phyloP scores from a whole-genome alignment of 2,113 vertebrate species.

The Heterocephalus glaber region DNA sequence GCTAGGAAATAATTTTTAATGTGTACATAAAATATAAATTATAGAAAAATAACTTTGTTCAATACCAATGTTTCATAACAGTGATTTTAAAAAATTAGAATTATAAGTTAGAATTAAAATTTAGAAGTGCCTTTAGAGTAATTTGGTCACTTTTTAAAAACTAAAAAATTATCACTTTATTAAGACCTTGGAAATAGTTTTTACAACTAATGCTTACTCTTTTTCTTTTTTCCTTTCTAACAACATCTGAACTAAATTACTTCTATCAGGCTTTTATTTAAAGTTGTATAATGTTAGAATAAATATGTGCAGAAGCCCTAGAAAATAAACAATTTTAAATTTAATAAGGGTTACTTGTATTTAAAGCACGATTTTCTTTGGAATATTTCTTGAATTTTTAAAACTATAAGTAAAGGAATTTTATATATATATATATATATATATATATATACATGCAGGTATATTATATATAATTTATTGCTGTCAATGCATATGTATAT shows the following conservation, averaged over 20 bases:
- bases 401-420: not conserved
- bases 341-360: not conserved
- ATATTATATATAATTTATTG: not conserved
- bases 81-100: not conserved
- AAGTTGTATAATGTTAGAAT: not conserved
- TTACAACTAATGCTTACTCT: not conserved
- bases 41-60: not conserved
- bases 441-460: not conserved
- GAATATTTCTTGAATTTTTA: not conserved
- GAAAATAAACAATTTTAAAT: not conserved
- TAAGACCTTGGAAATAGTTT: not conserved
- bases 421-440: too few species aligned
- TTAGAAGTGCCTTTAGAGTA: not conserved
- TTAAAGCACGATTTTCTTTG: not conserved
- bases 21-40: not conserved
- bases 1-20: not conserved
- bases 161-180: not conserved
- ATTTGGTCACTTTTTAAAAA: not conserved
- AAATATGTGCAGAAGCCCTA: not conserved
- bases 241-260: not conserved
- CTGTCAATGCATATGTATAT: not conserved
- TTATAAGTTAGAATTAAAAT: conserved; percentile 23
- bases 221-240: not conserved
- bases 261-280: not conserved
- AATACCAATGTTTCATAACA: not conserved